Percentiles rank a stretch among this genome's conserved stretches.
These are phyloP conservation scores for Genyomyrus donnyi DNA, from an alignment of 2,113 vertebrate genomes.

Conservation along the genomic window DNA sequence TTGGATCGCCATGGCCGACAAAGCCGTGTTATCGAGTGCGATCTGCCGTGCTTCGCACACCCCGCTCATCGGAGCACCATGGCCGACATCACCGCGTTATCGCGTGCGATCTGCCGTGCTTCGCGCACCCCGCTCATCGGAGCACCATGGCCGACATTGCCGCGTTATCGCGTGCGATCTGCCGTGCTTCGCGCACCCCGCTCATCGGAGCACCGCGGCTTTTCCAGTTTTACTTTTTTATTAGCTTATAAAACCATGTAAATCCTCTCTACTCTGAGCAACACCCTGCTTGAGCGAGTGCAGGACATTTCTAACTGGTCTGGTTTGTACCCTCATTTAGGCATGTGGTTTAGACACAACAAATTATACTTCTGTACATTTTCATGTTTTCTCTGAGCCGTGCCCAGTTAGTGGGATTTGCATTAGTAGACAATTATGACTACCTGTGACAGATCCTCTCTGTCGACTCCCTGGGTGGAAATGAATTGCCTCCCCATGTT, in stretches of 20 bases:
- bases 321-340: slow-evolving; percentile 44
- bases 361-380: slow-evolving; percentile 32
- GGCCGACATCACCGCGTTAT: too few relatives aligned
- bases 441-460: slow-evolving; percentile 32
- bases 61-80: too few relatives aligned
- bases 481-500: slow-evolving; percentile 27
- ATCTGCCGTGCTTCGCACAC: too few relatives aligned
- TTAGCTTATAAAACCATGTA: slow-evolving; percentile 44
- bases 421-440: slow-evolving; percentile 35
- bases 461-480: slow-evolving; percentile 26
- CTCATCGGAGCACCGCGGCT: slow-evolving; percentile 45
- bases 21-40: too few relatives aligned
- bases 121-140: too few relatives aligned
- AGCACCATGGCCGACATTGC: too few relatives aligned
- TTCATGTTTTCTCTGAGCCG: slow-evolving; percentile 30
- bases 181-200: slow-evolving; percentile 45
- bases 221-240: slow-evolving; percentile 50
- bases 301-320: slow-evolving; percentile 35
- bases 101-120: too few relatives aligned
- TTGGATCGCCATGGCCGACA: too few relatives aligned
- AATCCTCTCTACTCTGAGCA: slow-evolving; percentile 32
- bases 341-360: slow-evolving; percentile 33
- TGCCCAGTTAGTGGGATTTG: slow-evolving; percentile 31
- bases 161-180: slow-evolving; percentile 32
- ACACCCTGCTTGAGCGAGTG: neutral